These are phyloP conservation scores for Lochmaea crataegi DNA, from an alignment of 2,888 invertebrate genomes.

Conservation along the genomic window DNA sequence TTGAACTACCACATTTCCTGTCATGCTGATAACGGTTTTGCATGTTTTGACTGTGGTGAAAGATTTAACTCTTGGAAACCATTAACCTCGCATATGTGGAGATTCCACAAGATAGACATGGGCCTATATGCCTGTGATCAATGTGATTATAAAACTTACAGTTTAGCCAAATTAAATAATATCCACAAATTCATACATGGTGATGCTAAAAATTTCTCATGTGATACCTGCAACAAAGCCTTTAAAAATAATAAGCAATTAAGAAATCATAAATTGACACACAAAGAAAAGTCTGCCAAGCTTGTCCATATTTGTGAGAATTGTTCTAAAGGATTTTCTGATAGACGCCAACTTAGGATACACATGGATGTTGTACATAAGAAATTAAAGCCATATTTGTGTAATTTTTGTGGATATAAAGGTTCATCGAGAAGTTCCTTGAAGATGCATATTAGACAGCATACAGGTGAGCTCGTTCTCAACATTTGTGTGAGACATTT, in stretches of 20 bases:
- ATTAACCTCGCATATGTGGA: constrained; percentile 85
- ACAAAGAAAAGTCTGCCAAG: constrained; percentile 64
- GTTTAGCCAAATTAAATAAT: constrained; percentile 76
- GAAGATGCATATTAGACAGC: constrained; percentile 75
- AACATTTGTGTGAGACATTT: neutral
- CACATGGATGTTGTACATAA: constrained; percentile 76
- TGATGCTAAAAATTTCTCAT: constrained; percentile 70
- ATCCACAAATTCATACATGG: constrained; percentile 82
- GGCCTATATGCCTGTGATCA: constrained; percentile 82
- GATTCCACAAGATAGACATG: constrained; percentile 79
- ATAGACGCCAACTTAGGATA: constrained; percentile 66
- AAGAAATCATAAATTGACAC: constrained; percentile 78
- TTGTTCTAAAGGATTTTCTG: constrained; percentile 72
- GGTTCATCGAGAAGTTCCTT: constrained; percentile 75
- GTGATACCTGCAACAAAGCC: constrained; percentile 75
- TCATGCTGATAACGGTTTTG: constrained; percentile 63
- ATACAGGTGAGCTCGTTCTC: constrained; percentile 70
- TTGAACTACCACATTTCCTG: constrained; percentile 74
- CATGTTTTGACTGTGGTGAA: constrained; percentile 77
- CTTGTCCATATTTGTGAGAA: constrained; percentile 66
- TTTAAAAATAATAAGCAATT: constrained; percentile 86
- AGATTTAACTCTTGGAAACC: constrained; percentile 72
- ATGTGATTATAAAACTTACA: constrained; percentile 80
- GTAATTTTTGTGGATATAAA: constrained; percentile 76
- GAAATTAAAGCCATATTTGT: constrained; percentile 74